phyloP scores from a whole-genome alignment of 2,888 invertebrate genomes.

The Busseola fusca region DNA sequence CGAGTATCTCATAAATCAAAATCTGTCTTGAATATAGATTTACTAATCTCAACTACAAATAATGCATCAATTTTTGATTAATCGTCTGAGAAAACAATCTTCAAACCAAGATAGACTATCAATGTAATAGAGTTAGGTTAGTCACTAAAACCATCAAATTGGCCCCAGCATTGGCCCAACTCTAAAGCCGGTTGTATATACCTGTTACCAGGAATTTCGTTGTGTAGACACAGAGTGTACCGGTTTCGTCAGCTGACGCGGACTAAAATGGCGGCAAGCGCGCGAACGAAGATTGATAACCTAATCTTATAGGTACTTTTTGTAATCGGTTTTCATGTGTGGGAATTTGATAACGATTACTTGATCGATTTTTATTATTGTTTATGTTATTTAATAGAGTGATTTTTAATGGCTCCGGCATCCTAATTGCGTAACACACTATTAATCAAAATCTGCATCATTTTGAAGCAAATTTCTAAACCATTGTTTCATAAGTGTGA shows the following conservation, averaged over 20 bases:
- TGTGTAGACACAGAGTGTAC: constrained; percentile 71
- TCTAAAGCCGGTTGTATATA: constrained; percentile 65
- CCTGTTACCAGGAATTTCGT: constrained; percentile 82
- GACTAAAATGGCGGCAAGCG: constrained; percentile 75
- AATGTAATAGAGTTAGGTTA: constrained; percentile 8
- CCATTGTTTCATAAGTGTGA: too few relatives aligned
- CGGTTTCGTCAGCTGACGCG: constrained; percentile 84
- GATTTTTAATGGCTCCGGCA: not conserved
- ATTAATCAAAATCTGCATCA: too few relatives aligned
- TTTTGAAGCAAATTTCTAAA: too few relatives aligned
- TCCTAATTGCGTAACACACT: too few relatives aligned
- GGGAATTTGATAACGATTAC: constrained; percentile 46
- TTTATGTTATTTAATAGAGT: constrained; percentile 15
- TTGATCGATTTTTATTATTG: constrained; percentile 35
- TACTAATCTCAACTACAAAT: constrained; percentile 4
- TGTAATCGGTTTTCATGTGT: constrained; percentile 30
- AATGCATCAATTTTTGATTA: not conserved
- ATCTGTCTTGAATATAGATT: not conserved
- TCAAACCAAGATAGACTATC: constrained; percentile 18
- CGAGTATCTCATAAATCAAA: not conserved
- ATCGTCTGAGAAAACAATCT: constrained; percentile 12
- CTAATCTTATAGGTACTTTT: constrained; percentile 61
- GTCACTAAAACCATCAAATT: constrained; percentile 27
- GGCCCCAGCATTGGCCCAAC: constrained; percentile 54
- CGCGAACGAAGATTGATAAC: constrained; percentile 70